A percentile compares a stretch with the other conserved stretches of the same genome.
Evolutionary conservation across 2,797 vertebrate species (phyloP).

Genomic region (Macropus fuliginosus): DNA sequence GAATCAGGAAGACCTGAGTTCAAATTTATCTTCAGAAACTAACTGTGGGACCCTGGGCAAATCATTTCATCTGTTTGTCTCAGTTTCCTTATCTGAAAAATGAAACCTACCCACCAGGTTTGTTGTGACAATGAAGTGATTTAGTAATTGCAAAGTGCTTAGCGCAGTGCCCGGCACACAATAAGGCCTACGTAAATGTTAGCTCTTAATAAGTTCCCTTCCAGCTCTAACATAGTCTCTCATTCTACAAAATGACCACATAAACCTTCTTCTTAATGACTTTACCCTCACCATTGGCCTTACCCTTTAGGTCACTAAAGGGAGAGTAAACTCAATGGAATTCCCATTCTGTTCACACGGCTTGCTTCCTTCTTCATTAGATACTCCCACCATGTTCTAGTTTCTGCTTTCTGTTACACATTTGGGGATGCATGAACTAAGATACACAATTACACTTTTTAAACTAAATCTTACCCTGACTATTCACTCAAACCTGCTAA

Average conservation of each 20-base stretch:
- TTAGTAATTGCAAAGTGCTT: not conserved
- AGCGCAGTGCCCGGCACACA: not conserved
- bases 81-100: not conserved
- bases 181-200: not conserved
- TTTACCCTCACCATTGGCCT: not conserved
- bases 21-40: not conserved
- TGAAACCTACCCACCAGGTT: not conserved
- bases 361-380: not conserved
- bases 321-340: too few species aligned
- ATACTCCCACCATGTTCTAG: too few species aligned
- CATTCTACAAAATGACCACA: not conserved
- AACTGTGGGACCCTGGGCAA: not conserved
- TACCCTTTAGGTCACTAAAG: not conserved
- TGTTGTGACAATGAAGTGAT: not conserved
- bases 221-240: not conserved
- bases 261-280: not conserved
- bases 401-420: not conserved
- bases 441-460: slow-evolving; percentile 20
- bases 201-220: not conserved
- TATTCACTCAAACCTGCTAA: slow-evolving; percentile 26
- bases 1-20: not conserved
- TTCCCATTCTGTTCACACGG: not conserved
- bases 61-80: not conserved
- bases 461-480: slow-evolving; percentile 15
- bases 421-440: not conserved